phyloP scores from a whole-genome alignment of 2,113 vertebrate species.

The Grus americana region DNA sequence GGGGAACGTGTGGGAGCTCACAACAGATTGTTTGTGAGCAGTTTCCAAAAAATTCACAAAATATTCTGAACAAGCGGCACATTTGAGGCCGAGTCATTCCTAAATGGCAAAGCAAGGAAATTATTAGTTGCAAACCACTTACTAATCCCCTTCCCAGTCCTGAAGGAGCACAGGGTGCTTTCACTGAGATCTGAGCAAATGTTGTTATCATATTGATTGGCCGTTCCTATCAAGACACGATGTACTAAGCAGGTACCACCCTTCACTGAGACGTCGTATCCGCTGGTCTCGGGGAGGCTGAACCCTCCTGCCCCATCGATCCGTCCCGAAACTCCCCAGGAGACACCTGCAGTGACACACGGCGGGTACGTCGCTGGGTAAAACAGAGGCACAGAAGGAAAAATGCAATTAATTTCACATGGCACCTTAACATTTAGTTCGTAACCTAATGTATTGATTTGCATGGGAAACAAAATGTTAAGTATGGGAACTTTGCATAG shows the following conservation, averaged over 20 bases:
- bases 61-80: background rate
- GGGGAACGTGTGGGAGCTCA: background rate
- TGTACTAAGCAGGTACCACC: accelerated
- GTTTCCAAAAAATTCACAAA: background rate
- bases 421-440: background rate
- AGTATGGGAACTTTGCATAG: constrained; percentile 32
- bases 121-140: background rate
- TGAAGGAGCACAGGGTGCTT: background rate
- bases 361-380: background rate
- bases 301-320: background rate
- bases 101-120: background rate
- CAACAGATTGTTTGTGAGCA: background rate
- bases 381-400: background rate
- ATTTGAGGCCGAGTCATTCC: background rate
- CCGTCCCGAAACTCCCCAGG: background rate
- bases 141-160: background rate
- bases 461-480: constrained; percentile 31
- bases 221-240: background rate
- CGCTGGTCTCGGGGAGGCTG: background rate
- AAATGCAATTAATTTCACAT: background rate
- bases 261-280: accelerated
- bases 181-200: background rate
- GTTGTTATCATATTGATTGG: background rate
- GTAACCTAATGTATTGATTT: constrained; percentile 10
- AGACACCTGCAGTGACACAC: background rate